A percentile compares a stretch with the other conserved stretches of the same genome.
These are phyloP conservation scores for Prunella fulvescens DNA, from an alignment of 2,113 vertebrate species.

Conservation along the genomic window DNA sequence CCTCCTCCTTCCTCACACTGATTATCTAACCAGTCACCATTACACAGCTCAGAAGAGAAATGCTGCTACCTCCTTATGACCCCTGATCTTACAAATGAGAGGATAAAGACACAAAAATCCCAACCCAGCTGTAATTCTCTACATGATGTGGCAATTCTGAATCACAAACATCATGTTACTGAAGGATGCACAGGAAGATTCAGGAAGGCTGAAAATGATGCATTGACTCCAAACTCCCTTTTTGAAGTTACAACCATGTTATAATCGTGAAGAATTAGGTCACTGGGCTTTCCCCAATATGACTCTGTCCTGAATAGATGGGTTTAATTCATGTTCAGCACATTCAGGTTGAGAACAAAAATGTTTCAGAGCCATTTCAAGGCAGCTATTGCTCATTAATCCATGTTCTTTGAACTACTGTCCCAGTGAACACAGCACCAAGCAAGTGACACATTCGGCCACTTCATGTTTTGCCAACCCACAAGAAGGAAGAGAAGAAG, in stretches of 20 bases:
- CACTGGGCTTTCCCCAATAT: not conserved
- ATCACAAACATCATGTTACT: not conserved
- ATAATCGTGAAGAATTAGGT: not conserved
- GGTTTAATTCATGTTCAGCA: not conserved
- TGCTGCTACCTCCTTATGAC: not conserved
- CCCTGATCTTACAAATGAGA: not conserved
- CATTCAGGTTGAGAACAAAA: not conserved
- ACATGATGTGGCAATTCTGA: not conserved
- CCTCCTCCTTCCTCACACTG: not conserved
- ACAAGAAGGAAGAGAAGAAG: slow-evolving; percentile 6
- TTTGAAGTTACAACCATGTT: not conserved
- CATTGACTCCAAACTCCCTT: not conserved
- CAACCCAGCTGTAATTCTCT: not conserved
- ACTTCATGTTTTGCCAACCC: slow-evolving; percentile 16
- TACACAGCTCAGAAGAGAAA: not conserved
- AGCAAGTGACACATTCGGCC: not conserved
- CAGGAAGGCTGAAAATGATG: not conserved
- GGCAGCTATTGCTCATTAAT: slow-evolving; percentile 23
- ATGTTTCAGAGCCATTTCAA: not conserved
- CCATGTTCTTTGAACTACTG: slow-evolving; percentile 10
- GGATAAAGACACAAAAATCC: not conserved
- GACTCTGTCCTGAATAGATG: not conserved
- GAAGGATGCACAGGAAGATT: not conserved
- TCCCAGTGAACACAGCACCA: not conserved
- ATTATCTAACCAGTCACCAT: slow-evolving; percentile 38